Base-by-base conservation (phyloP, 2,797 vertebrate species). In the Tolypeutes matacus region DNA sequence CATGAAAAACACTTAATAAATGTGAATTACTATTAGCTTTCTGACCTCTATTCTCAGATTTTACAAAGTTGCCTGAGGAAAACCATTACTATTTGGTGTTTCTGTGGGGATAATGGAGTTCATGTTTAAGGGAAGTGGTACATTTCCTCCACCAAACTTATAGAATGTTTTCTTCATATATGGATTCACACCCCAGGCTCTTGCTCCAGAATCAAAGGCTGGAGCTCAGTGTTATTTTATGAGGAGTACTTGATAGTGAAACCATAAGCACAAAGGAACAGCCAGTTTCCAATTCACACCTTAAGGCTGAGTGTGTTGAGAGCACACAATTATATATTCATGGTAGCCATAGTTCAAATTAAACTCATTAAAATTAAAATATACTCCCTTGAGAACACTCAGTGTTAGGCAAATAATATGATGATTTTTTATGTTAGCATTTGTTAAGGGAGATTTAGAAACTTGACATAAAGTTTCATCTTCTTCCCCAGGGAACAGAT, bases 361-460 rank as follows among this genome's bases (percentile, higher is more conserved):
- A 89, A 93, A 49, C 8, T 73, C n/a, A 31, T 42, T 93, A 89
- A 93, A 94, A 78, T 85, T 62, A 78, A 67, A 67, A 31, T 5
- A 23, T 49, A 73, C 15, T 78, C 15, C 15, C 27, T 93, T 73
- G 39, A 91, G 39, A 84, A 86, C 81, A 25, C 23, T 91, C 60
- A 80, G 20, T 15, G 85, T 23, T 72, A 80, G 70, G 29, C 17
- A 76, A 77, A 77, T 81, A 85, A 46, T 27, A 82, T 49, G 11
- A 82, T 29, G 25, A 3, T 46, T 34, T 64, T 83, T 58, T 21
- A 60, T 75, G 23, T 78, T 53, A 93, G 36, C 3, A 23, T 84
- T 86, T 93, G 51, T 64, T 70, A 46, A 83, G 60, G 49, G 31
- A 62, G 58, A 82, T 42, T 73, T 89, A 83, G 8, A 76, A 14